Conservation (phyloP, 2,113 vertebrate species). For the Pycnonotus jocosus region DNA sequence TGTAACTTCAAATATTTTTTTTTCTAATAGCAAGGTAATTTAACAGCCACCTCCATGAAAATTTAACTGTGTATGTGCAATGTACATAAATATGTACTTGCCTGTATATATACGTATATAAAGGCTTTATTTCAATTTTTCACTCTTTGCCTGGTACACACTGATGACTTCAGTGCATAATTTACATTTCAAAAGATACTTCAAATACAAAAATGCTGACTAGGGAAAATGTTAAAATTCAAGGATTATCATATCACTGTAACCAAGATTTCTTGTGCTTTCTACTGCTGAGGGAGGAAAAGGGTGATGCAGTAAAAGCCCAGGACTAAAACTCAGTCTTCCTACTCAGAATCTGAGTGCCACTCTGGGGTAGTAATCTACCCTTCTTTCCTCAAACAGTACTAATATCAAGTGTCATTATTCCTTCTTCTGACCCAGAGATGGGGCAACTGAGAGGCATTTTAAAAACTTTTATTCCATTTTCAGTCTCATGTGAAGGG, state of each 20-base stretch:
- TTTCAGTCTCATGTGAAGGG: too few species aligned
- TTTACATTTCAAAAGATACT: constrained; percentile 13
- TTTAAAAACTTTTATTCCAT: too few species aligned
- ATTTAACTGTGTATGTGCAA: background rate
- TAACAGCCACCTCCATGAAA: background rate
- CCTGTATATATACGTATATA: background rate
- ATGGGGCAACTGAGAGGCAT: too few species aligned
- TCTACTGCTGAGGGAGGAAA: background rate
- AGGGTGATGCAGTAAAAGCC: background rate
- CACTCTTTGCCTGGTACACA: background rate
- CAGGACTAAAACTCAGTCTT: background rate
- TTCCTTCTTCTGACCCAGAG: too few species aligned
- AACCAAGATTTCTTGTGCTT: background rate
- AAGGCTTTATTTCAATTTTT: background rate
- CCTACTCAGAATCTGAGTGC: background rate
- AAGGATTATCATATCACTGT: background rate
- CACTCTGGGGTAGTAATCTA: background rate
- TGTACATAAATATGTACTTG: background rate
- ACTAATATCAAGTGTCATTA: background rate
- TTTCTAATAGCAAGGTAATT: background rate
- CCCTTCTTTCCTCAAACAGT: background rate
- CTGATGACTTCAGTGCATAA: background rate
- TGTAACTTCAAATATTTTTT: background rate
- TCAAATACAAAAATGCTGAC: background rate
- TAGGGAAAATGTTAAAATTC: background rate